Percentiles rank a stretch among this genome's conserved stretches.
phyloP scores from a whole-genome alignment of 2,797 vertebrate species.

The Scomberomorus guttatus region DNA sequence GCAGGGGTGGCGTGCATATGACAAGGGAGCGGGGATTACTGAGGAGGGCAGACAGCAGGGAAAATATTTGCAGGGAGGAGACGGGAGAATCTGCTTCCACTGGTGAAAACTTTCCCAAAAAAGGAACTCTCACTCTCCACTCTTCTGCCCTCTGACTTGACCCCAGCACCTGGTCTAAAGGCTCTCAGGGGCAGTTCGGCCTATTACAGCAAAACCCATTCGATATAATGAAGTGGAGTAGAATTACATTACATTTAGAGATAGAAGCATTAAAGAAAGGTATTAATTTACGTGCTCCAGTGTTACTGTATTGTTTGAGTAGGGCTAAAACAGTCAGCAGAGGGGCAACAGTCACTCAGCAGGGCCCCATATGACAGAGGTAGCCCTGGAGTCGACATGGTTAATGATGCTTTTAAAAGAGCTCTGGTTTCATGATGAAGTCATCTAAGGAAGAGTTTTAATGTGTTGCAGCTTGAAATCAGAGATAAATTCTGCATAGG shows the following conservation, averaged over 20 bases:
- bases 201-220: constrained; percentile 19
- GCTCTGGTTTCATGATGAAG: constrained; percentile 84
- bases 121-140: constrained; percentile 72
- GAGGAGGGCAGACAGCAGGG: constrained; percentile 65
- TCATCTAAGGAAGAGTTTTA: constrained; percentile 83
- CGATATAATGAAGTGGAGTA: background rate
- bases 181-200: constrained; percentile 19
- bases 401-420: constrained; percentile 77
- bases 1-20: constrained; percentile 61
- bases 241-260: constrained; percentile 29
- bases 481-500: constrained; percentile 76
- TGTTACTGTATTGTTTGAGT: constrained; percentile 6
- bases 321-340: constrained; percentile 6
- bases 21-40: constrained; percentile 54
- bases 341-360: constrained; percentile 45
- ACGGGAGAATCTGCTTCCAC: constrained; percentile 59
- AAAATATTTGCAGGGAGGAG: constrained; percentile 66
- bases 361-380: constrained; percentile 54
- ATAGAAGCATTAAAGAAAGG: constrained; percentile 19
- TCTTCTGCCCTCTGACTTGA: constrained; percentile 60
- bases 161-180: constrained; percentile 65
- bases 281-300: background rate
- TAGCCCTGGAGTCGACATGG: constrained; percentile 63
- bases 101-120: constrained; percentile 72
- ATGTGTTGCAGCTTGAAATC: constrained; percentile 84